These are phyloP conservation scores for Falcaria lacertinaria DNA, from an alignment of 2,888 invertebrate species.

Conservation along the genomic window DNA sequence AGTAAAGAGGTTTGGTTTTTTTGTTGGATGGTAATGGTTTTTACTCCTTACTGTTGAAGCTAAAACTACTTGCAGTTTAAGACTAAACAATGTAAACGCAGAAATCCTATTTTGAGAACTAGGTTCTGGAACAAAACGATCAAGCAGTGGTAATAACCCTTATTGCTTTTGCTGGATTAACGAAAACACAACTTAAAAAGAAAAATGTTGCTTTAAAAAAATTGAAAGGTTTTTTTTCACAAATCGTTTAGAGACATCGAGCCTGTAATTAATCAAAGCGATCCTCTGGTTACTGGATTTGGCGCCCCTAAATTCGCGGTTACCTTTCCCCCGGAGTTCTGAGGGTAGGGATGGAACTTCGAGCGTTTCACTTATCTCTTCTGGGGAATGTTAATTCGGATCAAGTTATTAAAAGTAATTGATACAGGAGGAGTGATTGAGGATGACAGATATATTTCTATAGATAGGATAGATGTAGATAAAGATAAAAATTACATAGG, in stretches of 20 bases:
- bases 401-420: conserved; percentile 29
- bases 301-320: conserved; percentile 34
- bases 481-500: no score
- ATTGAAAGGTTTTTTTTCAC: no score
- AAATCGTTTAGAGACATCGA: conserved; percentile 3
- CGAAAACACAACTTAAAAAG: no score
- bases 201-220: no score
- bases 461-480: no score
- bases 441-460: conserved; percentile 7
- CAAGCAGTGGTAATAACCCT: no score
- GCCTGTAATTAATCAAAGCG: conserved; percentile 35
- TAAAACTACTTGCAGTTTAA: no score
- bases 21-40: not conserved
- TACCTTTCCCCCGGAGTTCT: conserved; percentile 20
- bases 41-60: no score
- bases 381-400: conserved; percentile 26
- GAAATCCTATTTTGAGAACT: no score
- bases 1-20: not conserved
- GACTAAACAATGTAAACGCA: no score
- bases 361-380: conserved; percentile 29
- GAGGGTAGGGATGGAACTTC: conserved; percentile 25
- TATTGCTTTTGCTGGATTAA: no score
- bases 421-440: conserved; percentile 10
- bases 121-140: no score
- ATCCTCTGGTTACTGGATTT: conserved; percentile 15